A percentile compares a stretch with the other conserved stretches of the same genome.
Conservation (phyloP, 2,888 invertebrate species). For the Nematopogon swammerdamellus region DNA sequence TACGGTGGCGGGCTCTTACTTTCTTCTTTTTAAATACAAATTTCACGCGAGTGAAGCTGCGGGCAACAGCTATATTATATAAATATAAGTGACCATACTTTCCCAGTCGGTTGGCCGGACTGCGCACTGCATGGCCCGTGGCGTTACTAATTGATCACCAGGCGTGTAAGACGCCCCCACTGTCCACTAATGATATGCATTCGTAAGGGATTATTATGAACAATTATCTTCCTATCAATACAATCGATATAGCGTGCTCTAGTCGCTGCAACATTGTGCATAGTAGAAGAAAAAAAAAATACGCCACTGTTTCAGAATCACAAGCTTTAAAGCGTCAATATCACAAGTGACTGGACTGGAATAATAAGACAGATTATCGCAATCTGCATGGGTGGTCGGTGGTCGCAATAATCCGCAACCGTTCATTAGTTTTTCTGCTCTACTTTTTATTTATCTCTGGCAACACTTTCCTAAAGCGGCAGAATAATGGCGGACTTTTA, state of each 20-base stretch:
- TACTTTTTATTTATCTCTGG: background rate
- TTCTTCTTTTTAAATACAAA: no score
- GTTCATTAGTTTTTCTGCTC: background rate
- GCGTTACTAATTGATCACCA: background rate
- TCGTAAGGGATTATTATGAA: background rate
- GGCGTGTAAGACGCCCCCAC: background rate
- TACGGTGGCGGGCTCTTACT: no score
- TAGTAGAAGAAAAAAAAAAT: background rate
- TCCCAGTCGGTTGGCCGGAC: no score
- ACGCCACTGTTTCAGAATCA: background rate
- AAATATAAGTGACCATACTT: no score
- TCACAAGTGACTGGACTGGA: background rate
- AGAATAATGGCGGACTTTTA: background rate
- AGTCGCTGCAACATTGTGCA: no score
- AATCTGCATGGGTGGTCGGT: no score
- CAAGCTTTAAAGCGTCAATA: background rate
- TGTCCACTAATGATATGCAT: background rate
- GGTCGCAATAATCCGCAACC: background rate
- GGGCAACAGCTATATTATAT: no score
- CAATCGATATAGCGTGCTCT: background rate
- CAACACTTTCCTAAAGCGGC: background rate
- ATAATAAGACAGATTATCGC: background rate
- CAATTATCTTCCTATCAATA: background rate
- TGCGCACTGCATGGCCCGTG: no score
- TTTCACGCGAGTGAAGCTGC: no score